Evolutionary conservation across 2,888 invertebrate genomes (phyloP).

Genomic region (Sipha maydis): DNA sequence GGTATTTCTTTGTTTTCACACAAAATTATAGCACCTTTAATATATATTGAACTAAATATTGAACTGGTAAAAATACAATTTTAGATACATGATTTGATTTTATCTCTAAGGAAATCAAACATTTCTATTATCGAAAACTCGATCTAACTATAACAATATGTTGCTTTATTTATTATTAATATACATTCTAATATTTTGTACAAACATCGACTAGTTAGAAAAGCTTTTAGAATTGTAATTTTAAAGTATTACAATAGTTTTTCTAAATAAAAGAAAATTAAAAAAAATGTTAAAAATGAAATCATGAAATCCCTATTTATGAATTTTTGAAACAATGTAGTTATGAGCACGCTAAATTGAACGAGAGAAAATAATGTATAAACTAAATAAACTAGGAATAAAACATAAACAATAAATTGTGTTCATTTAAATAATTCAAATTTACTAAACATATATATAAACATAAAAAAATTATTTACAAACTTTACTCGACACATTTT

Average conservation of each 20-base stretch:
- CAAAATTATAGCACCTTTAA: neutral
- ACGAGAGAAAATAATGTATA: neutral
- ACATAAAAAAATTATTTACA: neutral
- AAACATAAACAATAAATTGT: neutral
- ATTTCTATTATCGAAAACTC: neutral
- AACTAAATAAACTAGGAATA: neutral
- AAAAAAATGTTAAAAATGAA: too few species aligned
- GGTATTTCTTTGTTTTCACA: neutral
- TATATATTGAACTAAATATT: neutral
- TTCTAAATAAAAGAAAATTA: too few species aligned
- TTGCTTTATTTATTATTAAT: neutral
- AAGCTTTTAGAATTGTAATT: neutral
- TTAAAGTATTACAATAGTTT: too few species aligned
- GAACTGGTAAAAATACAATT: neutral
- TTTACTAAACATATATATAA: neutral
- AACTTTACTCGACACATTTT: neutral
- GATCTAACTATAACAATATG: neutral
- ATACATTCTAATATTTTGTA: constrained; percentile 1
- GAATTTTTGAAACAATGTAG: neutral
- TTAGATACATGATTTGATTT: constrained; percentile 4
- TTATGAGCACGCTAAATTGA: neutral
- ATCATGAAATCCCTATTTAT: neutral
- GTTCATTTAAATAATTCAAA: neutral
- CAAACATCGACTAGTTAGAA: neutral
- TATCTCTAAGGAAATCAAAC: neutral